These are phyloP conservation scores for Mus pahari DNA, from an alignment of 2,113 vertebrate genomes.

Conservation along the genomic window DNA sequence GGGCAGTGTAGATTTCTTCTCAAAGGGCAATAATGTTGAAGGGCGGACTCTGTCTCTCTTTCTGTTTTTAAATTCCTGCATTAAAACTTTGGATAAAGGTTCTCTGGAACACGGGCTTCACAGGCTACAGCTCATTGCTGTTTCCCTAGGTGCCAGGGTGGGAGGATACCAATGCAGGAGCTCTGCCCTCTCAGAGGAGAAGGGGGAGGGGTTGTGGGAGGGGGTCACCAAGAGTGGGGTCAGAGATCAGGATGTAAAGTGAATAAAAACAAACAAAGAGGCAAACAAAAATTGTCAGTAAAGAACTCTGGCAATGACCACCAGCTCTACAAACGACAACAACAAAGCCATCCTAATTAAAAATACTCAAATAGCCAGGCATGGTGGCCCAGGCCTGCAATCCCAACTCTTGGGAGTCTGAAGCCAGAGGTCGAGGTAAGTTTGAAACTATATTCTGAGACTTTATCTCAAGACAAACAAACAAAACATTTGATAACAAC, in stretches of 20 bases:
- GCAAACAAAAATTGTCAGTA: neutral
- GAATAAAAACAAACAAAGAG: too few species aligned
- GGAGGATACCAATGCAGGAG: too few species aligned
- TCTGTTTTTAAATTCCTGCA: neutral
- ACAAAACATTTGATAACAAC: neutral
- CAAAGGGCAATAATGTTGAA: neutral
- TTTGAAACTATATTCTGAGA: neutral
- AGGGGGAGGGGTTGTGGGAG: too few species aligned
- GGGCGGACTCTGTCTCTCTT: neutral
- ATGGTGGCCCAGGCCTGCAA: neutral
- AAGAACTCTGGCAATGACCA: constrained; percentile 30
- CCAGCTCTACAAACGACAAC: neutral
- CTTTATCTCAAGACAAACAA: neutral
- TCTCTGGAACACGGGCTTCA: neutral
- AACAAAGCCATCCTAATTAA: neutral
- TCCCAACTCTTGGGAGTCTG: neutral
- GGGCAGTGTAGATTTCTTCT: neutral
- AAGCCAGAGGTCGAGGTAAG: neutral
- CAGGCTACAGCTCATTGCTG: neutral
- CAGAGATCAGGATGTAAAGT: too few species aligned
- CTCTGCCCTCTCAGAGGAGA: too few species aligned
- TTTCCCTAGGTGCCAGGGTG: neutral
- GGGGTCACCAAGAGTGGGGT: too few species aligned
- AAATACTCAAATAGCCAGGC: neutral
- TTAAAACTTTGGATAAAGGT: constrained; percentile 1